These are phyloP conservation scores for Lysandra coridon DNA, from an alignment of 2,888 invertebrate species.

Conservation along the genomic window DNA sequence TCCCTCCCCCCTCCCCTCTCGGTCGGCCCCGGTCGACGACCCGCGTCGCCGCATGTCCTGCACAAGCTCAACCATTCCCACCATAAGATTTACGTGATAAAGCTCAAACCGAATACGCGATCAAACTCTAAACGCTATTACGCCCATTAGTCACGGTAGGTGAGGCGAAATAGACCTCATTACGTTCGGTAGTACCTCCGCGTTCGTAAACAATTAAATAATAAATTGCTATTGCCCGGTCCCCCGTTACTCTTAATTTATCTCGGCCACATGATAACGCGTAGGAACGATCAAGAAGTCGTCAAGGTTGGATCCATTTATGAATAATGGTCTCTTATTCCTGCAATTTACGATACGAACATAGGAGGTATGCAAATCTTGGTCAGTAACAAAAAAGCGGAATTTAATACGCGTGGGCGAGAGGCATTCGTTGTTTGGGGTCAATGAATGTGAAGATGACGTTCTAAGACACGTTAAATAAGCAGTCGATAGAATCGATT, in stretches of 20 bases:
- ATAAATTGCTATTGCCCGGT: conserved; percentile 21
- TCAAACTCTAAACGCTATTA: conserved; percentile 25
- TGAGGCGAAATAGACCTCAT: conserved; percentile 16
- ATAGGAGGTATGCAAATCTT: conserved; percentile 23
- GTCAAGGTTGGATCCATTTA: conserved; percentile 76
- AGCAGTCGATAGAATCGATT: conserved; percentile 22
- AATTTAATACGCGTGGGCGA: conserved; percentile 63
- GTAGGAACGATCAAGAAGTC: conserved; percentile 73
- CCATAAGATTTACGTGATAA: conserved; percentile 55
- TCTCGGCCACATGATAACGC: conserved; percentile 62
- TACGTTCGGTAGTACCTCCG: conserved; percentile 21
- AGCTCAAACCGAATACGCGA: conserved; percentile 55
- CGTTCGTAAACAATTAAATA: conserved; percentile 26
- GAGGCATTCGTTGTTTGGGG: conserved; percentile 67
- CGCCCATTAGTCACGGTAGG: conserved; percentile 22
- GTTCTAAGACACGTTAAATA: conserved; percentile 26
- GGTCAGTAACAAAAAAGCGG: neutral
- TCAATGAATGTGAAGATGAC: conserved; percentile 64
- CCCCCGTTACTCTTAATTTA: conserved; percentile 50
- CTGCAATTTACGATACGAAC: conserved; percentile 17
- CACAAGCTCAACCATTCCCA: conserved; percentile 69
- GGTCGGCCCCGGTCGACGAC: conserved; percentile 70
- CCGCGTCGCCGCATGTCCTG: conserved; percentile 68
- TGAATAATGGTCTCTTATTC: conserved; percentile 61
- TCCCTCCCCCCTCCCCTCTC: conserved; percentile 1